These are phyloP conservation scores for Geodia barretti DNA, from an alignment of 37 sponge, comb jelly and placozoan genomes.

Conservation along the genomic window DNA sequence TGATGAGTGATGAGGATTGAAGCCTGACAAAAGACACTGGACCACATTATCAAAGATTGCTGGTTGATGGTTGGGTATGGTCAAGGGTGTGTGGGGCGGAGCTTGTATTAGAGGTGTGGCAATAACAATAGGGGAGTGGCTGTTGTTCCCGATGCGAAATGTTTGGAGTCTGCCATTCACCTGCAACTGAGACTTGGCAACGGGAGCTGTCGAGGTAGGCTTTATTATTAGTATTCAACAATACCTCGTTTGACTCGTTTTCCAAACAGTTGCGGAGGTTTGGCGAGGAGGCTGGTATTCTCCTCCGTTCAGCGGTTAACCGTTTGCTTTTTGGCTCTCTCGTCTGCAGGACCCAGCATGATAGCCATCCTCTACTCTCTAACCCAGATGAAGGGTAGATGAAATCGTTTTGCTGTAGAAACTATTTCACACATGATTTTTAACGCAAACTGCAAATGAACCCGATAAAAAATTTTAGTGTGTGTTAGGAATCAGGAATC, in stretches of 20 bases:
- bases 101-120: slow-evolving; percentile 19
- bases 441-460: no score
- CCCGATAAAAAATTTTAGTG: no score
- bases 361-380: not conserved
- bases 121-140: not conserved
- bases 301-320: not conserved
- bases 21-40: slow-evolving; percentile 42
- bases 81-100: not conserved
- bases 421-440: no score
- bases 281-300: not conserved
- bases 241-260: not conserved
- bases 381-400: not conserved
- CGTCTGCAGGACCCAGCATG: not conserved
- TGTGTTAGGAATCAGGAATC: no score
- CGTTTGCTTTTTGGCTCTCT: not conserved
- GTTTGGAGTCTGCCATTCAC: not conserved
- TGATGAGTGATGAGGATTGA: slow-evolving; percentile 1
- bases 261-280: not conserved
- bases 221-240: not conserved
- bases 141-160: not conserved
- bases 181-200: not conserved
- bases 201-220: not conserved
- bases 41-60: slow-evolving; percentile 31
- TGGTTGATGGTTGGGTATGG: not conserved
- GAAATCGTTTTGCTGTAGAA: no score